Conservation (phyloP, 2,888 invertebrate species). For the Scaptomyza reducta region DNA sequence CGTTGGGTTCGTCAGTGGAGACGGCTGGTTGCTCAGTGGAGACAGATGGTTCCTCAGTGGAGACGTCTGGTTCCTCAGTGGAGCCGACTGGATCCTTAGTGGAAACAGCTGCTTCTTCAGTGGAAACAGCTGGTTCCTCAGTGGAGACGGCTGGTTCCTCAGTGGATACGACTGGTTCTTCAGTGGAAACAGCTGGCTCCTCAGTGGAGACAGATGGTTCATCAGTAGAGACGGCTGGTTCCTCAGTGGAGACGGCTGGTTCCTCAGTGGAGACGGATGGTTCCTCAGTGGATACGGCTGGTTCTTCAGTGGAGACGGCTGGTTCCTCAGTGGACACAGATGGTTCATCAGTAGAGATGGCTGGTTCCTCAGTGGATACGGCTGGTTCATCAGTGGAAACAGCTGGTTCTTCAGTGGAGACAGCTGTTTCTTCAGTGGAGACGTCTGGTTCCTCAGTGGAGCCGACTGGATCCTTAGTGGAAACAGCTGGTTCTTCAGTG, state of each 20-base stretch:
- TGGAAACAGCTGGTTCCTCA: neutral
- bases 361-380: neutral
- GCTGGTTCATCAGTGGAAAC: constrained; percentile 10
- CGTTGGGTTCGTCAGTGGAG: constrained; percentile 5
- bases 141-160: constrained; percentile 1
- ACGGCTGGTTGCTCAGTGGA: neutral
- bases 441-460: neutral
- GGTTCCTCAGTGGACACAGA: constrained; percentile 1
- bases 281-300: constrained; percentile 4
- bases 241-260: neutral
- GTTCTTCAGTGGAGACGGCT: neutral
- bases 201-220: neutral
- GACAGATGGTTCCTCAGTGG: neutral
- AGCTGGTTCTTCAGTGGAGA: neutral
- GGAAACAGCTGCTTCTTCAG: neutral
- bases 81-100: neutral
- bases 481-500: neutral
- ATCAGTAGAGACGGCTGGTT: constrained; percentile 2
- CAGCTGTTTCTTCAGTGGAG: constrained; percentile 2
- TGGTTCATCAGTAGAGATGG: neutral
- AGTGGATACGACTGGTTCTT: neutral
- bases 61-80: neutral
- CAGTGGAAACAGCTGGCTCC: neutral
- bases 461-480: neutral
- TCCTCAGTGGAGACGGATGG: neutral